Conservation (phyloP, 2,113 vertebrate genomes). For the Cichladusa arquata region DNA sequence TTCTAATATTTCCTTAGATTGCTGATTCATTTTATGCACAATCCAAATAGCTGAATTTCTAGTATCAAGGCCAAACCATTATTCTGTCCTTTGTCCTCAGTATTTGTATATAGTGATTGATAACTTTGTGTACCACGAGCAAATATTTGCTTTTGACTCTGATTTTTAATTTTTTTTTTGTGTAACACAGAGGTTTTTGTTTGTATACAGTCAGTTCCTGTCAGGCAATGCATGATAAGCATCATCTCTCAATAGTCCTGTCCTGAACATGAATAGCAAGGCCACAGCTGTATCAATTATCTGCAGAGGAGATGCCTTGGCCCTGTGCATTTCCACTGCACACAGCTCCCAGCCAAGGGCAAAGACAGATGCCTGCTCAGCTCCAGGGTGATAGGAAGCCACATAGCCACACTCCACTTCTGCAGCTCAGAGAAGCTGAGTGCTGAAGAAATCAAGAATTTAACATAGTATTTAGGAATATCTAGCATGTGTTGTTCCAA, state of each 20-base stretch:
- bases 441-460: background rate
- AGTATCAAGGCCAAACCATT: background rate
- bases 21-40: background rate
- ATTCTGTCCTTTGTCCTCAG: background rate
- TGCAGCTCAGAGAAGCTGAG: background rate
- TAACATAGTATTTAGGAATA: background rate
- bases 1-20: background rate
- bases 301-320: background rate
- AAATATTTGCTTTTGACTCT: background rate
- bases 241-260: background rate
- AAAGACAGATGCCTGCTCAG: background rate
- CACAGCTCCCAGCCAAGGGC: background rate
- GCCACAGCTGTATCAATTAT: background rate
- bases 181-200: background rate
- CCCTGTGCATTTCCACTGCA: background rate
- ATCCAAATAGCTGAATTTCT: background rate
- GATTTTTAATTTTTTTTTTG: background rate
- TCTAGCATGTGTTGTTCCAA: background rate
- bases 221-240: background rate
- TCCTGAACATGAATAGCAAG: background rate
- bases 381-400: background rate
- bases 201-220: background rate
- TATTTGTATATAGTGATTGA: background rate
- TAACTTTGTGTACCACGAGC: background rate
- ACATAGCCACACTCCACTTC: fast-evolving